phyloP scores from a whole-genome alignment of 2,888 invertebrate species.

The Pristionchus exspectatus region DNA sequence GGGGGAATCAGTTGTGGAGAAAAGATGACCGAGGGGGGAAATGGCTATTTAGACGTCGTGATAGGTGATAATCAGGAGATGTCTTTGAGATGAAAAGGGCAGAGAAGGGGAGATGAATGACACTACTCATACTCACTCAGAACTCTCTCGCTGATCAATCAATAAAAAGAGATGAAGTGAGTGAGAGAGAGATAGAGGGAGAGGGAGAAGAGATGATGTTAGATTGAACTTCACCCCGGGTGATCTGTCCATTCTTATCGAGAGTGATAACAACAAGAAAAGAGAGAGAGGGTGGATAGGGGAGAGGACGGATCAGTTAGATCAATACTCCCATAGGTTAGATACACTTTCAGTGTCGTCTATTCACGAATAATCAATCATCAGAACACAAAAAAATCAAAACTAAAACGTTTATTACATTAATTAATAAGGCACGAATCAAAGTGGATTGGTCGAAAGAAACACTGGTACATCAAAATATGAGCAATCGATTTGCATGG shows the following conservation, averaged over 20 bases:
- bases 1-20: conserved; percentile 20
- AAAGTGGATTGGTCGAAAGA: conserved; percentile 29
- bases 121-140: background rate
- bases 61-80: conserved; percentile 19
- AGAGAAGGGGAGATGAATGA: background rate
- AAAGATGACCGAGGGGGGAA: background rate
- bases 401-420: conserved; percentile 16
- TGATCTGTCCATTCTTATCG: conserved; percentile 11
- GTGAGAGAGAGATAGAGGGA: conserved; percentile 11
- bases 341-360: conserved; percentile 26
- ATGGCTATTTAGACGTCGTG: background rate
- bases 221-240: conserved; percentile 40
- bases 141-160: background rate
- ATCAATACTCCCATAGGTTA: background rate
- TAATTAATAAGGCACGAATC: conserved; percentile 3
- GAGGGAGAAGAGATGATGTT: background rate
- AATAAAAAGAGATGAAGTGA: background rate
- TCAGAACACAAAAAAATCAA: background rate
- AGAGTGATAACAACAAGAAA: background rate
- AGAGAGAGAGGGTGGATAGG: background rate
- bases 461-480: conserved; percentile 28
- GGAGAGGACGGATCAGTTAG: background rate
- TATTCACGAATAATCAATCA: background rate
- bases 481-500: conserved; percentile 39
- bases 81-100: background rate